Conservation (phyloP, 2,113 vertebrate genomes). For the Thunnus maccoyii region DNA sequence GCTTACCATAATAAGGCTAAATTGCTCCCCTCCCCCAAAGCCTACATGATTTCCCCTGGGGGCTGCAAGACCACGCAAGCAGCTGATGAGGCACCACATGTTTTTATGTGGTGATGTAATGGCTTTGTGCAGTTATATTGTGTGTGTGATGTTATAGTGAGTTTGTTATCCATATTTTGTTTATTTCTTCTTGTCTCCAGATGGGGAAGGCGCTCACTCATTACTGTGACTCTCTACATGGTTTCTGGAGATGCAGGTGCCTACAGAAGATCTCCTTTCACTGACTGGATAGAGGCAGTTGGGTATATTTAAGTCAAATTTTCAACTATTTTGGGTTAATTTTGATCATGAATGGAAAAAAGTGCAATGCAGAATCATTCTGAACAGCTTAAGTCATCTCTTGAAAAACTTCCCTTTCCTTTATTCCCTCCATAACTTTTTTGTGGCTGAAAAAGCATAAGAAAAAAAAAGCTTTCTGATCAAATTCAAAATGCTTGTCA, state of each 20-base stretch:
- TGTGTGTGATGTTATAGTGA: neutral
- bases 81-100: slow-evolving; percentile 21
- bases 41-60: neutral
- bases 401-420: too few species aligned
- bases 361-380: too few species aligned
- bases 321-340: too few species aligned
- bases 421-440: neutral
- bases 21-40: neutral
- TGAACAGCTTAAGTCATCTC: too few species aligned
- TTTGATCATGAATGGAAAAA: too few species aligned
- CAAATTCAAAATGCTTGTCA: too few species aligned
- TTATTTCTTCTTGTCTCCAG: slow-evolving; percentile 43
- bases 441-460: too few species aligned
- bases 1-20: slow-evolving; percentile 2
- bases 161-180: neutral
- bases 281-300: slow-evolving; percentile 73
- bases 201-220: slow-evolving; percentile 54
- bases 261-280: slow-evolving; percentile 53
- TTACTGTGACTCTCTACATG: slow-evolving; percentile 46
- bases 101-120: neutral
- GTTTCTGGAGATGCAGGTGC: slow-evolving; percentile 73
- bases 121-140: neutral
- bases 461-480: too few species aligned
- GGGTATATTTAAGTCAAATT: slow-evolving; percentile 30
- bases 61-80: neutral